These are phyloP conservation scores for Philaethria dido DNA, from an alignment of 2,888 invertebrate genomes.

Conservation along the genomic window DNA sequence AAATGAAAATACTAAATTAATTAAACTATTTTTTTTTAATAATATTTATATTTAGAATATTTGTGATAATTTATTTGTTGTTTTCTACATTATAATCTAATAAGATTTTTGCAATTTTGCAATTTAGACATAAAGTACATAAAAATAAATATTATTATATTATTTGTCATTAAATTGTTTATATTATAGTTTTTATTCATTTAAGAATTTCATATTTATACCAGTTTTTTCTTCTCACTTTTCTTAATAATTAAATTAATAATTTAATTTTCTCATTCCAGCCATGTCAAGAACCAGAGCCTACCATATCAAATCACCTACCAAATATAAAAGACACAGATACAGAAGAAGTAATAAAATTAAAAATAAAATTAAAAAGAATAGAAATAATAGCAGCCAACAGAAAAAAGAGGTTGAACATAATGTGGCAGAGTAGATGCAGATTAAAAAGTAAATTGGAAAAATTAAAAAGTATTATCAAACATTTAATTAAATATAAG, in stretches of 20 bases:
- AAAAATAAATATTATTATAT: too few species aligned
- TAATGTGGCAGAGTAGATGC: slow-evolving; percentile 63
- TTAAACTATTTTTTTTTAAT: too few species aligned
- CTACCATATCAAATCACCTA: slow-evolving; percentile 57
- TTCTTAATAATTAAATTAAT: background rate
- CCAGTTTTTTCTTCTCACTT: background rate
- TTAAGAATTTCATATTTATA: too few species aligned
- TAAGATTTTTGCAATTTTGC: too few species aligned
- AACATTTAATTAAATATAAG: slow-evolving; percentile 57
- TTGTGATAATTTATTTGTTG: too few species aligned
- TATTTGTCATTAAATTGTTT: too few species aligned
- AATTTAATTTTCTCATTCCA: slow-evolving; percentile 47
- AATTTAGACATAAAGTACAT: too few species aligned
- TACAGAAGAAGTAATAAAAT: slow-evolving; percentile 60
- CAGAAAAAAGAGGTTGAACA: slow-evolving; percentile 59
- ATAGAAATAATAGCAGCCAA: slow-evolving; percentile 64
- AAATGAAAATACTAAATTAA: too few species aligned
- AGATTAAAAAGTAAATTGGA: slow-evolving; percentile 60
- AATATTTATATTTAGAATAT: too few species aligned
- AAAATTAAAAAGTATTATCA: slow-evolving; percentile 59
- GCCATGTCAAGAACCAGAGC: slow-evolving; percentile 62
- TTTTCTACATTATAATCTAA: too few species aligned
- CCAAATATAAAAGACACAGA: slow-evolving; percentile 60
- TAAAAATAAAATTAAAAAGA: slow-evolving; percentile 64
- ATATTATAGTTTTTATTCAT: too few species aligned